Evolutionary conservation across 2,888 invertebrate species (phyloP), one percentile per base, ranked within the genome.

Genomic region (Dryadula phaetusa): DNA sequence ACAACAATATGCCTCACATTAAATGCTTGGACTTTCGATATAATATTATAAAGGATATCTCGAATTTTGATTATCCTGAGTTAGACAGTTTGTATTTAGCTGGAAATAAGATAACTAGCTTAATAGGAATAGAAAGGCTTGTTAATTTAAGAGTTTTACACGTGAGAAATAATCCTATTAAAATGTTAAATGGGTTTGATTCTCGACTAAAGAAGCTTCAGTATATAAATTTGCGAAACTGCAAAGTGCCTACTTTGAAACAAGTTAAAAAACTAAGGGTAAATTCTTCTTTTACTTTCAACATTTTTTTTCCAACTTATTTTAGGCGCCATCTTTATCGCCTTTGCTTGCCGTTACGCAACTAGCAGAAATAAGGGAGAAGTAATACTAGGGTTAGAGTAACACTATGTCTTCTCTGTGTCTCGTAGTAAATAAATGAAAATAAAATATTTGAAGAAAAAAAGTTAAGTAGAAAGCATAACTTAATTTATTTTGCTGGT

Each of bases 11-110:
- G 84, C 77, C 84, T 0, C 79, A 83, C 12, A 72, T 95, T n/a
- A 93, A 84, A 78, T 90, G 90, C 60, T 78, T 95, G 40, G 94
- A 94, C 77, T 83, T 95, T 42, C 83, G 93, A 62, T 87, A 94
- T 56, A 93, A 95, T 76, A 70, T 82, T 2, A 82, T 92, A n/a
- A 78, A 81, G 6, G 92, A 93, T 22, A 83, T 94, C 0, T 74
- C 80, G 0, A 88, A 93, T 56, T 78, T 90, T 0, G 84, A 93
- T 69, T 94, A 94, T 52, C 84, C 88, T 0, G 87, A 83, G 34
- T 72, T 98, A 71, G 95, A 95, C 75, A 95, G 95, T 74, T 86
- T 98, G 0, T 97, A 96, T 82, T 83, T 97, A 66, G 96, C 95
- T 54, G 94, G 95, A 62, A 97, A 97, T 82, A 95, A 95, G 44